phyloP scores from a whole-genome alignment of 2,113 vertebrate species.

The Coturnix japonica region DNA sequence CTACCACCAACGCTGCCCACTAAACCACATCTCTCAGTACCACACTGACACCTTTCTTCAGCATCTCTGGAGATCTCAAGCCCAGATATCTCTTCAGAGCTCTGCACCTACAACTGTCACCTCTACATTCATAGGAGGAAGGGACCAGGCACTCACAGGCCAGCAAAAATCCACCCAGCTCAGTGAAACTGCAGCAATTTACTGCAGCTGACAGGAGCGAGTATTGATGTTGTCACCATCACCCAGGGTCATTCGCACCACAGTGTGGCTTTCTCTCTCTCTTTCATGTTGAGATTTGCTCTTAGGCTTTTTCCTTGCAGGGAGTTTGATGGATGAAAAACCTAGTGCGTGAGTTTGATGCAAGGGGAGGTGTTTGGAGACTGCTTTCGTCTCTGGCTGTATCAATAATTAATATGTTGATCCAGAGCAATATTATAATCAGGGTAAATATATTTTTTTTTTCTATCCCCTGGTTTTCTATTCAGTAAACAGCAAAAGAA shows the following conservation, averaged over 20 bases:
- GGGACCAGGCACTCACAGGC: neutral
- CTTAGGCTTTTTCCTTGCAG: neutral
- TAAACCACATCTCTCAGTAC: no score
- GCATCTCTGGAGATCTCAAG: neutral
- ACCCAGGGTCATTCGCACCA: neutral
- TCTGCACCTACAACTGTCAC: neutral
- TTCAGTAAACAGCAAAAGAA: neutral
- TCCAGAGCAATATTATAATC: slow-evolving; percentile 18
- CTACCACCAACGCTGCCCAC: no score
- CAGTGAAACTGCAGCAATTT: neutral
- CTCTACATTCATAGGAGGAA: neutral
- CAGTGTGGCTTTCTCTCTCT: neutral
- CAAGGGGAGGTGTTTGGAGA: neutral
- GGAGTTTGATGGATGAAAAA: neutral
- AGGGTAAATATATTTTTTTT: neutral
- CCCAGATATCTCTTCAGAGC: neutral
- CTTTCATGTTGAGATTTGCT: neutral
- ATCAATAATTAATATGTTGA: slow-evolving; percentile 57
- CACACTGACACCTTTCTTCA: no score
- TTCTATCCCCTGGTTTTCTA: fast-evolving
- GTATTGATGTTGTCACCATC: neutral
- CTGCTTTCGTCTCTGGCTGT: neutral
- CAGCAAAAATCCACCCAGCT: neutral
- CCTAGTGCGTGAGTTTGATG: neutral
- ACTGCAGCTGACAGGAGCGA: neutral